These are phyloP conservation scores for Euphonia xanthogaster DNA, from an alignment of 2,797 vertebrate species.

Conservation along the genomic window DNA sequence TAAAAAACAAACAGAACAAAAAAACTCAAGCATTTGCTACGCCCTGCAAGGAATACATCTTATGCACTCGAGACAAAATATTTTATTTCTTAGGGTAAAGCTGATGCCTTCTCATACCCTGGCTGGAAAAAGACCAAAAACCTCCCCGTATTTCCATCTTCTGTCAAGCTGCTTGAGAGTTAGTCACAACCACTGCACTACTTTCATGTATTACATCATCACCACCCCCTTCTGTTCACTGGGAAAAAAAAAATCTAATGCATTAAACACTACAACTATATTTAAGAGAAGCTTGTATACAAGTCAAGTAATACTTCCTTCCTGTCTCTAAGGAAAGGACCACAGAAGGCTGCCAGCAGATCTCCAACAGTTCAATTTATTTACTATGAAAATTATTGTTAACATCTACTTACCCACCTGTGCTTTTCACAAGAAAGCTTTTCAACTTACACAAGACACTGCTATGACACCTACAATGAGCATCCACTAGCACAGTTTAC, in stretches of 20 bases:
- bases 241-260: background rate
- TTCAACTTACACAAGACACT: background rate
- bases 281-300: background rate
- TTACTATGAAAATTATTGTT: background rate
- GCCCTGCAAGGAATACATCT: rapidly evolving
- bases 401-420: background rate
- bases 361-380: background rate
- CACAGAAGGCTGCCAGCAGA: background rate
- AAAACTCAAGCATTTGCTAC: background rate
- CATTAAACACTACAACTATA: background rate
- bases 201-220: background rate
- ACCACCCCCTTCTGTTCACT: background rate
- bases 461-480: rapidly evolving
- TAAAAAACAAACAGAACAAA: background rate
- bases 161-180: background rate
- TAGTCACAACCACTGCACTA: background rate
- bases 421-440: background rate
- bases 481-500: background rate
- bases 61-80: background rate
- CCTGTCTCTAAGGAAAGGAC: background rate
- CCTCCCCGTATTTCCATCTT: background rate
- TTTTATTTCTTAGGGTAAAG: background rate
- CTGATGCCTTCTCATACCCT: background rate
- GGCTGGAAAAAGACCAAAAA: background rate
- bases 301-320: background rate